Base-by-base conservation (phyloP, 1,140 invertebrate genomes). In the Zaprionus camerounensis region DNA sequence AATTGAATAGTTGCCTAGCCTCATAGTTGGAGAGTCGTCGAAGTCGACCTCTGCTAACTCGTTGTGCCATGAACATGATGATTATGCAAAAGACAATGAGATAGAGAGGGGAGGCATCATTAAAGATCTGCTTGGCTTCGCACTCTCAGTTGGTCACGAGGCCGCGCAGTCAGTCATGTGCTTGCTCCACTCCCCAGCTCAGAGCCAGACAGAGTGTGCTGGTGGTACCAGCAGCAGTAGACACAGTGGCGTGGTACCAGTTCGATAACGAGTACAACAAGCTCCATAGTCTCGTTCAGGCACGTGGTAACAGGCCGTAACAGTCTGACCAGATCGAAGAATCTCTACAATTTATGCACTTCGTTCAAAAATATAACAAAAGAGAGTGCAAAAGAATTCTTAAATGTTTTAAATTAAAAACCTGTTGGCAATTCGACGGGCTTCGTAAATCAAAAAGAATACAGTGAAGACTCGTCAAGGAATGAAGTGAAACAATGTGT, bases 321-420 rank as follows among this genome's bases (percentile, higher is more conserved):
- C 38, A 64, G 61, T 13, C 38, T n/a, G 38, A 34, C 22, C 34
- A 34, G 7, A 55, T 17, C 13, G 17, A 41, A 46, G n/a, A 62
- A 22, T 17, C 5, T n/a, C 3, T 17, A 20, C 26, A 65, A 71
- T 63, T 61, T 59, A 38, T 69, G 36, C 58, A 56, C 63, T 73
- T 20, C 24, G 36, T 6, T n/a, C 15, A 41, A n/a, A 41, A 41
- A 62, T 46, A 26, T 17, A 53, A 59, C 59, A 13, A 20, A 70
- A 34, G 31, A 3, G 55, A 63, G 46, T 63, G 17, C 59, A 76
- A 44, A 38, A 51, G 31, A 46, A 59, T 66, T 53, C 38, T 71
- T 57, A 68, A 82, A 63, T 80, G 63, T 31, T 57, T 77, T 66
- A 81, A 85, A 68, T 78, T 77, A 68, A 85, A 84, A 84, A 87